Evolutionary conservation across 2,113 vertebrate genomes (phyloP), one percentile per base, ranked within the genome.

Genomic region (Gila orcuttii): DNA sequence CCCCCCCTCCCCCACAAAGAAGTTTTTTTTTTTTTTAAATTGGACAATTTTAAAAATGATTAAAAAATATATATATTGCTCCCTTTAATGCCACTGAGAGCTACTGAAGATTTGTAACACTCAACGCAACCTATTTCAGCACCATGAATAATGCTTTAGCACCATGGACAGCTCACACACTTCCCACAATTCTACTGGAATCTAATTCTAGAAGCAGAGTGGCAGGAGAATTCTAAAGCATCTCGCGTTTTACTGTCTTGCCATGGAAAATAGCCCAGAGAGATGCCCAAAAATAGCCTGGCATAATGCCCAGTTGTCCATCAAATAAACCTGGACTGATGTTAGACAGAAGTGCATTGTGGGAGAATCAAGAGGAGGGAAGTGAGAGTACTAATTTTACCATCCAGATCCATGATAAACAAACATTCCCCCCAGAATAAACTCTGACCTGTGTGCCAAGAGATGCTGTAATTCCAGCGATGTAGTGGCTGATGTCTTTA

Each of bases 271-370:
- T 47, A 71, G 66, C 64, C 81, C 19, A 17, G 47, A 71, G 47
- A 39, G 62, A 55, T 69, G 80, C 47, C 80, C 19, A 47, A 71
- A 28, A 71, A 82, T 82, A 82, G 50, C 28, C 64, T 82, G 81
- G 45, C 81, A 69, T n/a, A 10, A 39, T 39, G 66, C 66, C 66
- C 66, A 73, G 13, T 83, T 57, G 66, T 83, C 81, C 81, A 83
- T 83, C 81, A 83, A 83, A 83, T 83, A 83, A 31, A 47, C 47
- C 42, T 83, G 47, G 62, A 25, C 60, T 50, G 60, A 82, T 82
- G 39, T 82, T 25, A 68, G 42, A 50, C 42, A 50, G 62, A 71
- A 59, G 33, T n/a, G 66, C 81, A 83, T 83, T 57, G 33, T 83
- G 66, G n/a, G 28, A 82, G 25, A 81, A 42, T 69, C 21, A 7